Conservation (phyloP, 2,113 vertebrate genomes). For the Pampusana beccarii region DNA sequence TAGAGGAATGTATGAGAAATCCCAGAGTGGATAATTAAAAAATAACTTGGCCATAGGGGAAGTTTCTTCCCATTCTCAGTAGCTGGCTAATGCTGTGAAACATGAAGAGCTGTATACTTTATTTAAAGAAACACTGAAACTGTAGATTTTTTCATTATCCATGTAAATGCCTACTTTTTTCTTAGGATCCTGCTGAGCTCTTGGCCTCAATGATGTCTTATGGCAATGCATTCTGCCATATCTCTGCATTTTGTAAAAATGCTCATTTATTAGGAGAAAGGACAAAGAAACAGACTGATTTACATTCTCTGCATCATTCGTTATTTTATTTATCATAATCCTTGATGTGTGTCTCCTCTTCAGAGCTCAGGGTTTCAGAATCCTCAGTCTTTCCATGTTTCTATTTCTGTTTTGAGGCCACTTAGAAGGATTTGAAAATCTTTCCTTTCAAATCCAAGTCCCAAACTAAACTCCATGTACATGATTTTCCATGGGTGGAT, state of each 20-base stretch:
- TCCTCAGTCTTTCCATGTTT: not conserved
- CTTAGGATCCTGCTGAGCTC: not conserved
- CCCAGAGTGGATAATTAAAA: conserved; percentile 60
- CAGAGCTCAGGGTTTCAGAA: not conserved
- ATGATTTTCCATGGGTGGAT: not conserved
- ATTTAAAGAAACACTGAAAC: conserved; percentile 16
- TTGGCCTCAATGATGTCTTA: not conserved
- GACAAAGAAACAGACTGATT: not conserved
- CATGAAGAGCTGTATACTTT: not conserved
- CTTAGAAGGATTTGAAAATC: not conserved
- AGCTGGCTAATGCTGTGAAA: not conserved
- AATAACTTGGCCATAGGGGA: conserved; percentile 21
- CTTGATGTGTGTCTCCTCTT: not conserved
- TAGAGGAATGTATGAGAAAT: conserved; percentile 33
- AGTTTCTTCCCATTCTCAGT: conserved; percentile 21
- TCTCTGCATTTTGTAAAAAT: not conserved
- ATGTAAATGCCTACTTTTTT: not conserved
- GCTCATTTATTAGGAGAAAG: not conserved
- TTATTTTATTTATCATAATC: not conserved
- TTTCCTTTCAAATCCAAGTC: not conserved
- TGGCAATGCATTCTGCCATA: not conserved
- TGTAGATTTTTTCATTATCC: conserved; percentile 10
- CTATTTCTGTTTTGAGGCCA: not conserved
- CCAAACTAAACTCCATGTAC: not conserved
- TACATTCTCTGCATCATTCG: not conserved